These are phyloP conservation scores for Morinoia aosen DNA, from an alignment of 2,888 invertebrate genomes.

Conservation along the genomic window DNA sequence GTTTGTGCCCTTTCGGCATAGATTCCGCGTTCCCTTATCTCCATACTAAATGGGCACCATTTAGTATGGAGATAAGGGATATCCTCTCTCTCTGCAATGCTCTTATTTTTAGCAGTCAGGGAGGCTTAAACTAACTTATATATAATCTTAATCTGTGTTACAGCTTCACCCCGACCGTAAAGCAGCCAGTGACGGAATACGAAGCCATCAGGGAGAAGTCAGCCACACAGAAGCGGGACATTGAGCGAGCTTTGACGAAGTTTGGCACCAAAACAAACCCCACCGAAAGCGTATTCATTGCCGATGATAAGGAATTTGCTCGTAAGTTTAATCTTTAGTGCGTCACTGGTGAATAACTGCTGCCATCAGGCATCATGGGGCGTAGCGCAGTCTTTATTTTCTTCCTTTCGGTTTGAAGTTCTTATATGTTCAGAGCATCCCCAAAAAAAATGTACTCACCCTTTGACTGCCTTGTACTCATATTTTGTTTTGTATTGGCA, in stretches of 20 bases:
- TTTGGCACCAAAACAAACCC: constrained; percentile 95
- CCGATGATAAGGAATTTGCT: constrained; percentile 80
- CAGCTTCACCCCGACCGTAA: constrained; percentile 78
- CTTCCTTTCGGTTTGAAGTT: not conserved
- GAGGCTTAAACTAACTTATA: too few species aligned
- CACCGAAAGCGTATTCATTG: constrained; percentile 90
- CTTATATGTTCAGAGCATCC: too few species aligned
- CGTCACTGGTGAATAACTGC: constrained; percentile 74
- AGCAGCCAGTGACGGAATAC: constrained; percentile 96
- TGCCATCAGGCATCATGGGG: constrained; percentile 81
- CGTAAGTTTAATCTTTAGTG: constrained; percentile 52
- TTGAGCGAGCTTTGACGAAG: constrained; percentile 91
- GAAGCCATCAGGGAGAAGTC: constrained; percentile 96
- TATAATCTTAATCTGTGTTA: not conserved
- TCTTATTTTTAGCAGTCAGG: too few species aligned
- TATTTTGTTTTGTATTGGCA: too few species aligned
- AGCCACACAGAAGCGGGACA: constrained; percentile 91
- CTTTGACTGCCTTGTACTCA: too few species aligned
- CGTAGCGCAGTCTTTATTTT: constrained; percentile 5
- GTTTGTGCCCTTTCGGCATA: too few species aligned
- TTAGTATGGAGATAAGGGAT: too few species aligned
- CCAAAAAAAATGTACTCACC: too few species aligned
- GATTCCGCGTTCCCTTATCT: too few species aligned
- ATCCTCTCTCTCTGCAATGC: too few species aligned
- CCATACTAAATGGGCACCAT: too few species aligned